Base-by-base conservation (phyloP, 2,113 vertebrate genomes). In the cattle (Bos taurus) region DNA sequence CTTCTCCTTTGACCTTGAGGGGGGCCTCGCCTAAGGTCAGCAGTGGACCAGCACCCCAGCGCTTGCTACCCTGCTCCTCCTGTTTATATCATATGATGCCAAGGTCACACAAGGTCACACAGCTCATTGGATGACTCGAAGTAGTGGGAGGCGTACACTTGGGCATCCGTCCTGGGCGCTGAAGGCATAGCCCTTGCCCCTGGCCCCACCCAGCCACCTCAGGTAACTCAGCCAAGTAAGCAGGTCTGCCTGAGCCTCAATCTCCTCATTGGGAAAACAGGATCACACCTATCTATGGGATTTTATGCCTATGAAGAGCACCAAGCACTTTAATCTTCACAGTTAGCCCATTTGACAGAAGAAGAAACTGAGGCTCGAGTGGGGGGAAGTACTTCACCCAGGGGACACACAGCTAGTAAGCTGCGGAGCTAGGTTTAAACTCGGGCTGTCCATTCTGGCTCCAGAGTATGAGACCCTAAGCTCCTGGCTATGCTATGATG, bases 101-200 rank as follows among this genome's bases (percentile, higher is more conserved):
- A 60, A 54, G 52, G 83, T 46, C 88, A 46, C 36, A n/a, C n/a
- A 43, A 92, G 90, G 64, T 59, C 86, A 7, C 25, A 25, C 7
- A 83, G 84, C 16, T 92, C 62, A 3, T 3, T 23, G n/a, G 40
- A 26, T 80, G 25, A n/a, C 46, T 64, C 1, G 11, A 17, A 46
- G 64, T 21, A 50, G 21, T 2, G 15, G n/a, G 13, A 12, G 26
- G 1, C 5, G 2, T 2, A 23, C 46, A 5, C 3, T 2, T 15
- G 46, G 86, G n/a, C 3, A 0, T 54, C 30, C 50, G 1, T 83
- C 36, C 84, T 26, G 36, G 43, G 48, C 36, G 36, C 36, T 19
- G 4, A n/a, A 57, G 36, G 36, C 28, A 16, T 10, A 1, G n/a
- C 40, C 62, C 48, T 5, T 57, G 46, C 30, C 52, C 43, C 40